A percentile compares a stretch with the other conserved stretches of the same genome.
Evolutionary conservation across 2,888 invertebrate species (phyloP).

Genomic region (Brenthis daphne): DNA sequence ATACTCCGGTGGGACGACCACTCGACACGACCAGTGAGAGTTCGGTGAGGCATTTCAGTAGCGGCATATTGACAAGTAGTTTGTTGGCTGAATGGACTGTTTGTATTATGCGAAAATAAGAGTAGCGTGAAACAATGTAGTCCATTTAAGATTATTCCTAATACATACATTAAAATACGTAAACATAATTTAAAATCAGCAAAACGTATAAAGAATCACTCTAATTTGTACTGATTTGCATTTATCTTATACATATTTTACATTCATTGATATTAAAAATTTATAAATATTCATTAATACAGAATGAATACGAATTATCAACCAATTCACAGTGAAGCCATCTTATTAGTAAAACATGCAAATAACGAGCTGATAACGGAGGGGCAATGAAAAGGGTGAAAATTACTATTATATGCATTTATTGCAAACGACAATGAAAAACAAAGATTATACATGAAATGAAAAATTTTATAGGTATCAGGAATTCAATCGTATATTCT

Average conservation of each 20-base stretch:
- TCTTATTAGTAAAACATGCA: conserved; percentile 34
- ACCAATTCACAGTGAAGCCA: conserved; percentile 26
- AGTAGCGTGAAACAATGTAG: conserved; percentile 2
- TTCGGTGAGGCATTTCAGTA: conserved; percentile 15
- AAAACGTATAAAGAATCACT: background rate
- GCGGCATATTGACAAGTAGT: conserved; percentile 20
- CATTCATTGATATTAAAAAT: conserved; percentile 4
- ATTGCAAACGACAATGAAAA: conserved; percentile 2
- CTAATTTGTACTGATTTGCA: background rate
- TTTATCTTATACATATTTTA: background rate
- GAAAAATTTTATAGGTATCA: background rate
- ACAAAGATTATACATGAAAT: background rate
- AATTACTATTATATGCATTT: conserved; percentile 6
- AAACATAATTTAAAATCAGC: too few species aligned
- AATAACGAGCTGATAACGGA: conserved; percentile 32
- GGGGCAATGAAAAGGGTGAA: conserved; percentile 30
- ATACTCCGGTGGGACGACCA: too few species aligned
- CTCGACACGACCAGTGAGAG: too few species aligned
- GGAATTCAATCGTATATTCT: background rate
- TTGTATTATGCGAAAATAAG: conserved; percentile 10
- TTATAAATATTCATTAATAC: conserved; percentile 26
- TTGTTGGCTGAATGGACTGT: conserved; percentile 10
- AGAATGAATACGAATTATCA: conserved; percentile 28
- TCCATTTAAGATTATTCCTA: background rate
- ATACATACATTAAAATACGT: background rate